A percentile compares a stretch with the other conserved stretches of the same genome.
These are phyloP conservation scores for Cheirogaleus major DNA, from an alignment of 2,797 vertebrate species.

Conservation along the genomic window DNA sequence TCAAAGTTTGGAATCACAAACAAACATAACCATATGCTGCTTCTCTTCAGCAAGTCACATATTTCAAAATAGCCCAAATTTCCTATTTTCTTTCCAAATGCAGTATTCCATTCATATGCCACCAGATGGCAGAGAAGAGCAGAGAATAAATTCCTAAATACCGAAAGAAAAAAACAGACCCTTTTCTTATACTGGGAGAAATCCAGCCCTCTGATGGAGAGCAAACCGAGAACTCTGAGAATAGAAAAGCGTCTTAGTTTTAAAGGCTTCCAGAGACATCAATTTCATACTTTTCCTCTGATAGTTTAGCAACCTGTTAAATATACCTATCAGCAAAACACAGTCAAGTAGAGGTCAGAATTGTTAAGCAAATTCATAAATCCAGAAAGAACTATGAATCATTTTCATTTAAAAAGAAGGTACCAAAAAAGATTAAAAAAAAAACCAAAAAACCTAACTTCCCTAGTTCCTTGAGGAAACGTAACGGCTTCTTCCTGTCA, in stretches of 20 bases:
- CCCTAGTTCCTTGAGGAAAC: background rate
- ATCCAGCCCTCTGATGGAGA: background rate
- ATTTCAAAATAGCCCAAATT: conserved; percentile 33
- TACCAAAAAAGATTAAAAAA: background rate
- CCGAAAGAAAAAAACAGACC: background rate
- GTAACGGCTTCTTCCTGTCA: background rate
- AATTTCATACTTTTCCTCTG: background rate
- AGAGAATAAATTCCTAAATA: conserved; percentile 64
- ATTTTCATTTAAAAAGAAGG: conserved; percentile 28
- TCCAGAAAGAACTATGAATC: conserved; percentile 30
- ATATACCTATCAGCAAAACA: background rate
- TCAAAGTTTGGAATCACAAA: conserved; percentile 24
- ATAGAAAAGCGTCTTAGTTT: conserved; percentile 21
- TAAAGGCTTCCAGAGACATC: background rate
- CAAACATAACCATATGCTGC: background rate
- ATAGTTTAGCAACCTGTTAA: background rate
- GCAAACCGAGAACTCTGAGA: background rate
- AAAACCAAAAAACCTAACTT: background rate
- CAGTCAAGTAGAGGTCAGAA: conserved; percentile 12
- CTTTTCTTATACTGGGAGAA: background rate
- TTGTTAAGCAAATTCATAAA: background rate
- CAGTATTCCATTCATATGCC: conserved; percentile 49
- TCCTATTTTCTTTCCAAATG: conserved; percentile 15
- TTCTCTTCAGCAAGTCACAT: conserved; percentile 8
- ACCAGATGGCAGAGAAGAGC: conserved; percentile 84